A percentile compares a stretch with the other conserved stretches of the same genome.
Conservation (phyloP, 2,797 vertebrate species). For the Nasua narica region DNA sequence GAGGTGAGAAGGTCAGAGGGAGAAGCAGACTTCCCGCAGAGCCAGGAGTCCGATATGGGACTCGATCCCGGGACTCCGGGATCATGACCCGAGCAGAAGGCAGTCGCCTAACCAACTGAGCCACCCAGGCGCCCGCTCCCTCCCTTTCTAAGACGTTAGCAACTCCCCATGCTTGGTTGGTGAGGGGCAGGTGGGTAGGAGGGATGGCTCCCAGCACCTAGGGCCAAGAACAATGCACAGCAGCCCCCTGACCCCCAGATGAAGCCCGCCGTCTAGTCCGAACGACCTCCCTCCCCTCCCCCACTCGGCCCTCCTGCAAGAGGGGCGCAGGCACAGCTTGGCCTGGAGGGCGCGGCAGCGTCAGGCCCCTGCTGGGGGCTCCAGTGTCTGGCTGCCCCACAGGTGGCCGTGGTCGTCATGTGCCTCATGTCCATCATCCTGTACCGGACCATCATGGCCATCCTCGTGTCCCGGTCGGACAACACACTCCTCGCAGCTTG, state of each 20-base stretch:
- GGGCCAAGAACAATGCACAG: not conserved
- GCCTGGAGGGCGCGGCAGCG: too few relatives aligned
- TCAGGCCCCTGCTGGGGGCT: not conserved
- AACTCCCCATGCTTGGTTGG: not conserved
- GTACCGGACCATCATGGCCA: slow-evolving; percentile 81
- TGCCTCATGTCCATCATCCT: slow-evolving; percentile 86
- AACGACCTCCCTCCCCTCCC: not conserved
- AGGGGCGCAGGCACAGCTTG: too few relatives aligned
- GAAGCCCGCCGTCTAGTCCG: not conserved
- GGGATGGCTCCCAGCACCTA: not conserved
- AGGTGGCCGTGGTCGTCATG: slow-evolving; percentile 84
- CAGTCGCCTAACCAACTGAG: too few relatives aligned
- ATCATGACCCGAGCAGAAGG: too few relatives aligned
- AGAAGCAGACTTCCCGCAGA: too few relatives aligned
- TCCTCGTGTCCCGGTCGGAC: slow-evolving; percentile 80
- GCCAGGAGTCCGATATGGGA: too few relatives aligned
- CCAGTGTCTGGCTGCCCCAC: not conserved
- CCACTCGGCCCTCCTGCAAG: not conserved
- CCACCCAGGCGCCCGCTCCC: too few relatives aligned
- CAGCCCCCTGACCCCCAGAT: not conserved
- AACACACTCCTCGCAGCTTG: slow-evolving; percentile 75
- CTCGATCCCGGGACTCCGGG: too few relatives aligned
- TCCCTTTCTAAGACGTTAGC: not conserved
- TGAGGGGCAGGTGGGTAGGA: not conserved
- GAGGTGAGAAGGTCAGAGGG: too few relatives aligned